Base-by-base conservation (phyloP, 2,888 invertebrate genomes). In the Melinaea menophilus region DNA sequence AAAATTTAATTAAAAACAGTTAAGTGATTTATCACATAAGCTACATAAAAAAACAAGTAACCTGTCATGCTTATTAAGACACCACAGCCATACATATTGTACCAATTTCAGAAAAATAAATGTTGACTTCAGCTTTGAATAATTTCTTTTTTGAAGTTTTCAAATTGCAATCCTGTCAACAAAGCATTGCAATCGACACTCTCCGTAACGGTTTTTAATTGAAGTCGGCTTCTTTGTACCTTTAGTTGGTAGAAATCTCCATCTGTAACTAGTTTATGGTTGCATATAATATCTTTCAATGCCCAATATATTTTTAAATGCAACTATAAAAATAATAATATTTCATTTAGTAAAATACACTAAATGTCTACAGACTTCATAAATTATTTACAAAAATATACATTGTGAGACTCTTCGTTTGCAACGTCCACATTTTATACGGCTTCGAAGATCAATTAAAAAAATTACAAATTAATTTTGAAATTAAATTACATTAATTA, bases 121-220 rank as follows among this genome's bases (percentile, higher is more conserved):
- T 31, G 51, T 7, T 51, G 5, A 11, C 51, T 51, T 31, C 31
- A 51, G 41, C 41, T 41, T 41, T 9, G 41, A 51, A 51, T 51
- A 51, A 31, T n/a, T 48, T 46, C 5, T 48, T 48, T 51, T 51
- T 51, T 31, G 51, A 51, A 51, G 51, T 31, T 51, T 67, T 55
- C 58, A 54, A 51, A 62, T 63, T 59, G 56, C 59, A 56, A 63
- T 67, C 62, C 60, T 41, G 56, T 51, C 62, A 59, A 65, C 61
- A 65, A 59, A 63, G 59, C 57, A 41, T 65, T 61, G 65, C 60
- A 61, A 62, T 62, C 62, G 66, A 64, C 62, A 61, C 63, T 11
- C 51, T 57, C 56, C 45, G 37, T 63, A 65, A 65, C 65, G 60
- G 62, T 62, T 64, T 67, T 66, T 66, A 64, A 64, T 66, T 64